Evolutionary conservation across 2,113 vertebrate species (phyloP), one percentile per base, ranked within the genome.

Genomic region (Pardalotus punctatus): DNA sequence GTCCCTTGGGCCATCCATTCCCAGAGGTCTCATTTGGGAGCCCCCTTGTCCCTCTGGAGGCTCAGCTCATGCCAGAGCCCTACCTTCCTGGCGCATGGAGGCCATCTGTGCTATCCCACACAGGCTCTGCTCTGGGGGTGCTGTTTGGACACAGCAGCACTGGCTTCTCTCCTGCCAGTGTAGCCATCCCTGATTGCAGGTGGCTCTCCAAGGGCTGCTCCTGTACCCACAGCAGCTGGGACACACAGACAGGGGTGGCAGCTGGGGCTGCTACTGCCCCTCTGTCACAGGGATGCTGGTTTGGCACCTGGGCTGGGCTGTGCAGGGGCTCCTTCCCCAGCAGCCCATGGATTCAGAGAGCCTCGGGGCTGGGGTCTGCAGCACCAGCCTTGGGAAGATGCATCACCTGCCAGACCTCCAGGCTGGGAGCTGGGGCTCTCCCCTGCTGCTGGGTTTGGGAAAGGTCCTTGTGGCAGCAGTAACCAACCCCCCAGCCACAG

Each of bases 341-440:
- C 24, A 27, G 17, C 21, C 29, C 25, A 0, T 18, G 13, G 33
- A 2, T 18, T 12, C 2, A 2, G 80, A 70, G 60, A 11, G 29
- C 8, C 3, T 5, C 0, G 0, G 79, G 50, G 33, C 64, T 60
- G 50, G 13, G 33, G 7, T 42, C 15, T 2, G 5, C 18, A 58
- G 77, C 43, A 40, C 14, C 38, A 28, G 43, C 47, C 9, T 3
- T 14, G 36, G 65, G 71, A 40, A 61, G 45, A 71, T 19, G 6
- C 8, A 9, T 5, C 1, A 14, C 35, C 45, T 57, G 43, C 65
- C 73, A 73, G 24, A 15, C 9, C 58, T 57, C 11, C 0, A 2
- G 12, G 27, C 58, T 57, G 81, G 47, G 40, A 43, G 45, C 27
- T 1, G 1, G 28, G 43, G 16, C 8, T 12, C 20, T 56, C 29